Evolutionary conservation across 2,113 vertebrate genomes (phyloP), one percentile per base, ranked within the genome.

Genomic region (Cacatua alba): DNA sequence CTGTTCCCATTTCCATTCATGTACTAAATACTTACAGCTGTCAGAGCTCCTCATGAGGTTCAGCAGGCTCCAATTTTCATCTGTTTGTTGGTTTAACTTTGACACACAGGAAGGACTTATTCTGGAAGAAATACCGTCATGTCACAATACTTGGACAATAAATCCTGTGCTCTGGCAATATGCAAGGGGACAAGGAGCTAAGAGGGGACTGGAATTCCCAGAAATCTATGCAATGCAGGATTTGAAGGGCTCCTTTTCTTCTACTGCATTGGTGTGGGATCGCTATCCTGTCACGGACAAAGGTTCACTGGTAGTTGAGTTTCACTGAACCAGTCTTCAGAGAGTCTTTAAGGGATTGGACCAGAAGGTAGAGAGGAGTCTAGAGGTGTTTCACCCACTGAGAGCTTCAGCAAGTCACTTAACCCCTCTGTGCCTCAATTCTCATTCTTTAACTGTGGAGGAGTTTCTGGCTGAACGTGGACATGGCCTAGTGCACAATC

Each of bases 81-180:
- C 39, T 94, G 55, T 48, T 67, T 93, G 28, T 86, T 87, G 29
- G 59, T 88, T 90, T 94, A 83, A 76, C 31, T 91, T 91, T 70
- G 57, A 75, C 46, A 71, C 55, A 63, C 62, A 28, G 21, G 28
- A 82, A 71, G 39, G 48, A 67, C 4, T 0, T 74, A 39, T 74
- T 26, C 71, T 77, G 25, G 33, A 78, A 90, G 48, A 71, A 86
- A 83, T 44, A 71, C 15, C 26, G 14, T 79, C 31, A 44, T 28
- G 5, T 67, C 67, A 48, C 26, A 43, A 31, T 39, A 82, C 10
- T 33, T 21, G 44, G 60, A 39, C 17, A 87, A 55, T 62, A 69
- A 94, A 83, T 65, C 31, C 55, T 51, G 20, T 33, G 33, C 31
- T 48, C 63, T 44, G 43, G 41, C 59, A 83, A 53, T 86, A n/a